Evolutionary conservation across 2,113 vertebrate genomes (phyloP).

Genomic region (Rhinichthys klamathensis): DNA sequence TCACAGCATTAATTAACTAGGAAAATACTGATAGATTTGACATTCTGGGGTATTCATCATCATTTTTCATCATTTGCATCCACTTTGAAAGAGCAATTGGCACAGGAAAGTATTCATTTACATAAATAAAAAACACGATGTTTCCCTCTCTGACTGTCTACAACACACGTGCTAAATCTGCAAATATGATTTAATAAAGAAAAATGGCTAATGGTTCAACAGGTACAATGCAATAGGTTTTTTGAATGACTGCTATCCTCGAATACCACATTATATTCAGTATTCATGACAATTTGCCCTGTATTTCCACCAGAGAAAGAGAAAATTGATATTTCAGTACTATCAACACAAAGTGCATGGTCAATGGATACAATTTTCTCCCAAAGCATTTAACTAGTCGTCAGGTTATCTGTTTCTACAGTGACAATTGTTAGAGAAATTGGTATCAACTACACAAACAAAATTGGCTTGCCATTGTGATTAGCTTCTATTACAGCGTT

Average conservation of each 20-base stretch:
- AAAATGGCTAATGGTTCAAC: neutral
- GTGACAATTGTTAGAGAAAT: neutral
- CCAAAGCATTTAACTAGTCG: neutral
- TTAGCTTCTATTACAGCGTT: neutral
- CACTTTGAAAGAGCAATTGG: neutral
- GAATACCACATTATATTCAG: neutral
- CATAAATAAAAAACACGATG: neutral
- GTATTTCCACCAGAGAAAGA: neutral
- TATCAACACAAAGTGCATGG: neutral
- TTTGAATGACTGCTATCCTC: neutral
- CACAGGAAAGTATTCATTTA: neutral
- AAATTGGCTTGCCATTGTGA: neutral
- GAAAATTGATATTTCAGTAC: neutral
- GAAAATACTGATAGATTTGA: neutral
- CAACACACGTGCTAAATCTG: neutral
- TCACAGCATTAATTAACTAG: neutral
- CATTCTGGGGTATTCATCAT: neutral
- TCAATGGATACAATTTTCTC: neutral
- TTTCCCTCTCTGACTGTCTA: neutral
- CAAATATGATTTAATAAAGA: neutral
- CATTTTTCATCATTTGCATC: neutral
- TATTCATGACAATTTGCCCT: neutral
- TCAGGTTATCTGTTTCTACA: neutral
- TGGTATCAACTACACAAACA: neutral
- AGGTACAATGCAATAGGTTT: neutral